These are phyloP conservation scores for Pampus argenteus DNA, from an alignment of 2,797 vertebrate species.

Conservation along the genomic window DNA sequence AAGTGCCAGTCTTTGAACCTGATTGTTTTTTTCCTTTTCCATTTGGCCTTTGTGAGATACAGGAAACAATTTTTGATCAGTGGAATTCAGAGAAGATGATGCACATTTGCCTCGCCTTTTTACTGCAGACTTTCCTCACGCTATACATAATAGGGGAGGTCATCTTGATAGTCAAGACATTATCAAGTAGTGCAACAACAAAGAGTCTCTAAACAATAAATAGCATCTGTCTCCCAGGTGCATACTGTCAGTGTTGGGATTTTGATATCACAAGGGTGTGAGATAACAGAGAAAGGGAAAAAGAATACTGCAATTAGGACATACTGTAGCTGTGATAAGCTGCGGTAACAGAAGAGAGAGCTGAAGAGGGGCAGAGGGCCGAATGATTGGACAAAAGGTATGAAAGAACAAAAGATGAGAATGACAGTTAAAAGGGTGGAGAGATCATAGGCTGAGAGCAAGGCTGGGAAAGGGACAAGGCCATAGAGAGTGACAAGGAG, in stretches of 20 bases:
- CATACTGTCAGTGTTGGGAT: slow-evolving; percentile 58
- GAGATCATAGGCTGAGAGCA: slow-evolving; percentile 26
- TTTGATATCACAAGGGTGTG: slow-evolving; percentile 65
- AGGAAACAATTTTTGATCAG: slow-evolving; percentile 48
- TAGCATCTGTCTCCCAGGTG: slow-evolving; percentile 63
- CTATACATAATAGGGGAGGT: slow-evolving; percentile 47
- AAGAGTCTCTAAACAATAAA: slow-evolving; percentile 64
- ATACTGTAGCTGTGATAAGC: slow-evolving; percentile 72
- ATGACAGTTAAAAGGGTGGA: slow-evolving; percentile 41
- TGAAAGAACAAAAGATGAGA: slow-evolving; percentile 45
- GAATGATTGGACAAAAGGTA: slow-evolving; percentile 46
- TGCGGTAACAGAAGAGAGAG: slow-evolving; percentile 35
- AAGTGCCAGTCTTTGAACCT: slow-evolving; percentile 47
- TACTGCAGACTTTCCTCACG: slow-evolving; percentile 43
- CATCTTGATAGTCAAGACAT: slow-evolving; percentile 67
- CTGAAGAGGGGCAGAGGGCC: slow-evolving; percentile 38
- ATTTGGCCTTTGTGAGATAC: slow-evolving; percentile 45
- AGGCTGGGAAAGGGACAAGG: slow-evolving; percentile 38
- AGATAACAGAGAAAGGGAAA: slow-evolving; percentile 68
- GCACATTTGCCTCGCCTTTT: slow-evolving; percentile 31
- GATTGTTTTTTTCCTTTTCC: slow-evolving; percentile 29
- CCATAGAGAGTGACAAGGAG: slow-evolving; percentile 40
- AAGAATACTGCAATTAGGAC: slow-evolving; percentile 76
- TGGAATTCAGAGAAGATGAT: slow-evolving; percentile 36
- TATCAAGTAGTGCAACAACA: slow-evolving; percentile 69